Evolutionary conservation across 2,113 vertebrate genomes (phyloP), one percentile per base, ranked within the genome.

Genomic region (Syngnathus floridae): DNA sequence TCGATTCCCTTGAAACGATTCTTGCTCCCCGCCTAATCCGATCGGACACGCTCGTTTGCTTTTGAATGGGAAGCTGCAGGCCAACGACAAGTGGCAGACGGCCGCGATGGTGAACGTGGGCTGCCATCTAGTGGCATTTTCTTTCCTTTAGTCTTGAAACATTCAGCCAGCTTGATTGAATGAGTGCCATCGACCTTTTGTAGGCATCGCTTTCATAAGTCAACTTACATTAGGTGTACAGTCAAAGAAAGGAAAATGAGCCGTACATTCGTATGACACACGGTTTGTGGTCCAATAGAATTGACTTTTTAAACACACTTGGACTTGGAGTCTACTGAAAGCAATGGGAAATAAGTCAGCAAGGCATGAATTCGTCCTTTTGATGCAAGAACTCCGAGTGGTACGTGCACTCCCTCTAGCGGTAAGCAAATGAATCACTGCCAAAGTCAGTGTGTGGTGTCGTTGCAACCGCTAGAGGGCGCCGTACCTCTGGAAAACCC

Each of bases 1-100:
- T 73, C 76, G 1, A 17, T 65, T 76, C 58, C 75, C 58, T 67
- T 82, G 79, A 83, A 80, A 87, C 87, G 82, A 87, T 84, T 69
- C 79, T 85, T 86, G 81, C 84, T 85, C 70, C 74, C 80, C 82
- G 79, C 78, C 77, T 90, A 90, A 89, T 89, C 87, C 83, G 58
- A 74, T 89, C 88, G 84, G 85, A 88, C 86, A 73, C 77, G 69
- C 62, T 86, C 86, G 88, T 88, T 81, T 68, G 54, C 77, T 56
- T 86, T 78, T 86, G 77, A 86, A 81, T 81, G 82, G 67, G 62
- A 64, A 72, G 79, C 86, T 82, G 76, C 79, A 70, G 82, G 81
- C 81, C 26, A 19, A 43, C 67, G 71, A 79, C 70, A 17, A 36
- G 70, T 59, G 60, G 67, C 19, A 69, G 75, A 72, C 55, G 14